These are phyloP conservation scores for Excalfactoria chinensis DNA, from an alignment of 2,113 vertebrate species.

Conservation along the genomic window DNA sequence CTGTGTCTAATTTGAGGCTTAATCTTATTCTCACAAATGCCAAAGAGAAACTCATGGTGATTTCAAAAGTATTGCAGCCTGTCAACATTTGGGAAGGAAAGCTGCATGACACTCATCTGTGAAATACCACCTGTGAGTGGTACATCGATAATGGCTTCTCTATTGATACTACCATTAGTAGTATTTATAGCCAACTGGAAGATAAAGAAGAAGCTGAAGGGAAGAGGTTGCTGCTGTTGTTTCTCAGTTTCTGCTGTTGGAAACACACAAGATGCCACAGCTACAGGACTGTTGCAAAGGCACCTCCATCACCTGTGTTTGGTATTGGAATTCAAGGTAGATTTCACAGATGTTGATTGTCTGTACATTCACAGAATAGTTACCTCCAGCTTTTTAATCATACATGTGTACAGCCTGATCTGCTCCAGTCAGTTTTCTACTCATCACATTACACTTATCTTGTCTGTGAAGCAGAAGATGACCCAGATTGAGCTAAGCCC, in stretches of 20 bases:
- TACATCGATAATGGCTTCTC: not conserved
- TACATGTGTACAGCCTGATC: not conserved
- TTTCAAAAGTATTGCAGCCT: not conserved
- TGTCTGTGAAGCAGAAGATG: not conserved
- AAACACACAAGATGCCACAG: not conserved
- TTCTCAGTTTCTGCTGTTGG: not conserved
- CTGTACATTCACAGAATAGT: fast-evolving
- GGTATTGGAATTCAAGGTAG: not conserved
- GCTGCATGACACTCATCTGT: not conserved
- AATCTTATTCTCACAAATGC: not conserved
- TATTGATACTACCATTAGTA: not conserved
- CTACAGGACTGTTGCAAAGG: not conserved
- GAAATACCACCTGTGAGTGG: not conserved
- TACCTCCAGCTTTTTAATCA: not conserved
- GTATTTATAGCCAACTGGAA: not conserved
- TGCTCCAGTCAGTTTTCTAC: not conserved
- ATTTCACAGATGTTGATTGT: not conserved
- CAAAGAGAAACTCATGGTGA: not conserved
- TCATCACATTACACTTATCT: fast-evolving
- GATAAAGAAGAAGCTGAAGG: not conserved
- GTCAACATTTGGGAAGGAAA: not conserved
- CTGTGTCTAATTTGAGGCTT: not conserved
- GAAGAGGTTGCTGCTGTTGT: fast-evolving
- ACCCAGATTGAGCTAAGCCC: not conserved
- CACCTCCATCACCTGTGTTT: not conserved